Evolutionary conservation across 1,140 invertebrate species (phyloP).

Genomic region (Leptinotarsa undecemlineata): DNA sequence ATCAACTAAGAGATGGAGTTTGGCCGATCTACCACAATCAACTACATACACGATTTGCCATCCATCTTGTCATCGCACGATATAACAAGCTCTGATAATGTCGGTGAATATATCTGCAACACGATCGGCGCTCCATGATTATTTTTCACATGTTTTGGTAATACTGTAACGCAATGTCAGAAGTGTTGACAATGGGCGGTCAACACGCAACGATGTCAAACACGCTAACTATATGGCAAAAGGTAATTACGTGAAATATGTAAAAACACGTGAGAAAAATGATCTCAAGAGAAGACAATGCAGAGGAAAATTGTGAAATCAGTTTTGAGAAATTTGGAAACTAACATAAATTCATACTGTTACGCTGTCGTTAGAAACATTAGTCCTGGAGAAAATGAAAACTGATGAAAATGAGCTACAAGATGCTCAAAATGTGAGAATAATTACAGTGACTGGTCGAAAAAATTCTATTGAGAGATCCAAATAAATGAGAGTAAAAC

Average conservation of each 20-base stretch:
- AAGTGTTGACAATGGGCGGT: neutral
- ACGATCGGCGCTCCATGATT: neutral
- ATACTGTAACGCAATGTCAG: neutral
- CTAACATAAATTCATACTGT: too few relatives aligned
- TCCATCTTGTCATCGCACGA: neutral
- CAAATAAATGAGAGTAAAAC: too few relatives aligned
- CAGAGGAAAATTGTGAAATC: too few relatives aligned
- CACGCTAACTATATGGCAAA: neutral
- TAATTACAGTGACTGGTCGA: too few relatives aligned
- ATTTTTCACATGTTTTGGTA: constrained; percentile 6
- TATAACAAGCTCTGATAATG: constrained; percentile 3
- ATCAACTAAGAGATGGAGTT: neutral
- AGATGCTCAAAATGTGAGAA: too few relatives aligned
- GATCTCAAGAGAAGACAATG: too few relatives aligned
- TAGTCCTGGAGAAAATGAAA: too few relatives aligned
- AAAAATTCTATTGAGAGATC: too few relatives aligned
- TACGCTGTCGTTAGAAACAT: too few relatives aligned
- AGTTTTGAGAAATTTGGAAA: too few relatives aligned
- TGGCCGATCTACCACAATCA: neutral
- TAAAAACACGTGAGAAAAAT: neutral
- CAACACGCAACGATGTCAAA: neutral
- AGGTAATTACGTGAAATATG: neutral
- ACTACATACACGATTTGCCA: neutral
- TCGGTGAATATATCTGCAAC: constrained; percentile 1
- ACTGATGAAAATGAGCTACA: too few relatives aligned